Conservation (phyloP, 2,797 vertebrate genomes). For the Meriones psammophilus region DNA sequence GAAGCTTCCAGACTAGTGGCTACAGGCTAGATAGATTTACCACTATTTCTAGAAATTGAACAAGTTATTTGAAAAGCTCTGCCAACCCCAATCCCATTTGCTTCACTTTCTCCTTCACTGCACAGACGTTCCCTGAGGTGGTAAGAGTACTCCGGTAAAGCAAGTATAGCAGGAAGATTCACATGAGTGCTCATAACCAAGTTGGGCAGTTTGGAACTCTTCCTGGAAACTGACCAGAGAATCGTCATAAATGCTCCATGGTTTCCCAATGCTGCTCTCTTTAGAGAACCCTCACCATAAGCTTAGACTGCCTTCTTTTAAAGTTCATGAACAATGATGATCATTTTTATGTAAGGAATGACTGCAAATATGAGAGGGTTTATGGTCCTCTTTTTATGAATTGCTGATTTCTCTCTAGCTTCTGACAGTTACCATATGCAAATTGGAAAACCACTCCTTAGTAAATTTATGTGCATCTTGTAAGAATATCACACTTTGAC, state of each 20-base stretch:
- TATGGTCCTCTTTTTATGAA: not conserved
- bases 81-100: constrained; percentile 85
- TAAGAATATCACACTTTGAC: constrained; percentile 41
- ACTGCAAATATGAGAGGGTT: not conserved
- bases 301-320: not conserved
- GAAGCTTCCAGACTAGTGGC: constrained; percentile 57
- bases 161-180: not conserved
- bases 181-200: not conserved
- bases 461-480: not conserved
- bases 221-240: not conserved
- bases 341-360: constrained; percentile 22
- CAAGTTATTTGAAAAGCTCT: constrained; percentile 85
- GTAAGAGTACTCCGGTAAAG: constrained; percentile 9
- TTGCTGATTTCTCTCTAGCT: fast-evolving
- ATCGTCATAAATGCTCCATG: not conserved
- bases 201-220: not conserved
- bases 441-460: not conserved
- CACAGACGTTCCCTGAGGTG: constrained; percentile 62
- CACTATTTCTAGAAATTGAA: constrained; percentile 83
- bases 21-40: constrained; percentile 71
- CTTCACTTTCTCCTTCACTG: constrained; percentile 76
- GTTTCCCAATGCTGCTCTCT: constrained; percentile 14
- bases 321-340: constrained; percentile 50
- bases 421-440: not conserved
- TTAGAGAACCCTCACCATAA: not conserved